Conservation (phyloP, 2,797 vertebrate genomes). For the Eulemur rubriventer region DNA sequence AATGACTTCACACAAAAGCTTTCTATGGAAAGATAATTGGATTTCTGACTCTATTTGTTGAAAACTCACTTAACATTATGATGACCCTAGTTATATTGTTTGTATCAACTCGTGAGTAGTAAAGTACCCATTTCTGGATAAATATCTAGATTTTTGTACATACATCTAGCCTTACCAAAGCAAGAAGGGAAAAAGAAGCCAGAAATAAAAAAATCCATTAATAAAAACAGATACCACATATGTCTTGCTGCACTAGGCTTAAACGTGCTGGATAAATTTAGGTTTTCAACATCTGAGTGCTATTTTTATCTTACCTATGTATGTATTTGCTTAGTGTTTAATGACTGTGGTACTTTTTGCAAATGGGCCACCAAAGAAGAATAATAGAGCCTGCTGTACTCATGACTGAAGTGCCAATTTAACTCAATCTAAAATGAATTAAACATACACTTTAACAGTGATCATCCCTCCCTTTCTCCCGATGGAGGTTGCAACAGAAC, state of each 20-base stretch:
- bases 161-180: slow-evolving; percentile 36
- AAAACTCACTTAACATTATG: slow-evolving; percentile 75
- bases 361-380: slow-evolving; percentile 23
- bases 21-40: slow-evolving; percentile 71
- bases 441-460: slow-evolving; percentile 21
- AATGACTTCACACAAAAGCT: slow-evolving; percentile 53
- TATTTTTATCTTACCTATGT: slow-evolving; percentile 50
- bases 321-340: slow-evolving; percentile 25
- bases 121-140: slow-evolving; percentile 67
- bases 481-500: neutral
- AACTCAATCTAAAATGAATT: slow-evolving; percentile 24
- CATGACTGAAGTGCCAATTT: neutral
- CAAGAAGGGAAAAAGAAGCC: slow-evolving; percentile 34
- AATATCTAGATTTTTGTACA: slow-evolving; percentile 57
- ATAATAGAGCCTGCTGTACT: neutral
- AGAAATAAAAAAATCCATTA: slow-evolving; percentile 66
- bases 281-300: slow-evolving; percentile 41
- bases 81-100: slow-evolving; percentile 60
- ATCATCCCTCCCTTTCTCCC: neutral
- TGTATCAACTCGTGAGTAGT: slow-evolving; percentile 60
- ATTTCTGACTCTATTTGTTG: slow-evolving; percentile 77
- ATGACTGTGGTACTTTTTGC: slow-evolving; percentile 3
- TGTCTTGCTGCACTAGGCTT: neutral
- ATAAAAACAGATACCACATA: slow-evolving; percentile 55
- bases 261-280: slow-evolving; percentile 15